These are phyloP conservation scores for Sebastiscus tertius DNA, from an alignment of 2,797 vertebrate genomes.

Conservation along the genomic window DNA sequence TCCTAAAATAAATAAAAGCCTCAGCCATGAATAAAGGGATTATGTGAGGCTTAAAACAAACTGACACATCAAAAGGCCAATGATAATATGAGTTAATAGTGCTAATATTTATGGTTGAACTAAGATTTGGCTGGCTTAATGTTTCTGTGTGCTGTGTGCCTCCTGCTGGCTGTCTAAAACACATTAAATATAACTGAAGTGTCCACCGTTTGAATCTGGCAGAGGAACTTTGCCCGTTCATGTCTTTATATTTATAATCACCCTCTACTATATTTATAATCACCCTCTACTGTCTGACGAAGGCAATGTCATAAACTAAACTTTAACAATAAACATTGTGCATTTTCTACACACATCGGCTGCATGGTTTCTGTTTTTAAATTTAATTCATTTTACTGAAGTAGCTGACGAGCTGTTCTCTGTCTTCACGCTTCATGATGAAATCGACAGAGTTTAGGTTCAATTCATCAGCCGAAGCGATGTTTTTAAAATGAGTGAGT, in stretches of 20 bases:
- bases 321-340: background rate
- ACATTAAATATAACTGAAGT: constrained; percentile 3
- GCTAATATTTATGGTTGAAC: constrained; percentile 32
- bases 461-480: background rate
- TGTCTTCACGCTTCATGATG: background rate
- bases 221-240: background rate
- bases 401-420: background rate
- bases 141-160: background rate
- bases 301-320: constrained; percentile 1
- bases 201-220: constrained; percentile 1
- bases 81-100: constrained; percentile 17
- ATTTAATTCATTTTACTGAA: background rate
- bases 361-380: background rate
- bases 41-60: constrained; percentile 37
- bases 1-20: constrained; percentile 44
- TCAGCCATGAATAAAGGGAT: constrained; percentile 35
- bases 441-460: background rate
- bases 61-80: constrained; percentile 39
- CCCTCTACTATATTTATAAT: background rate
- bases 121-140: constrained; percentile 27
- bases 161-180: constrained; percentile 32
- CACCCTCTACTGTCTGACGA: background rate
- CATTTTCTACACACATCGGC: background rate
- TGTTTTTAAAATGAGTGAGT: background rate
- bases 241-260: background rate